These are phyloP conservation scores for Zosterops lateralis DNA, from an alignment of 2,113 vertebrate species.

Conservation along the genomic window DNA sequence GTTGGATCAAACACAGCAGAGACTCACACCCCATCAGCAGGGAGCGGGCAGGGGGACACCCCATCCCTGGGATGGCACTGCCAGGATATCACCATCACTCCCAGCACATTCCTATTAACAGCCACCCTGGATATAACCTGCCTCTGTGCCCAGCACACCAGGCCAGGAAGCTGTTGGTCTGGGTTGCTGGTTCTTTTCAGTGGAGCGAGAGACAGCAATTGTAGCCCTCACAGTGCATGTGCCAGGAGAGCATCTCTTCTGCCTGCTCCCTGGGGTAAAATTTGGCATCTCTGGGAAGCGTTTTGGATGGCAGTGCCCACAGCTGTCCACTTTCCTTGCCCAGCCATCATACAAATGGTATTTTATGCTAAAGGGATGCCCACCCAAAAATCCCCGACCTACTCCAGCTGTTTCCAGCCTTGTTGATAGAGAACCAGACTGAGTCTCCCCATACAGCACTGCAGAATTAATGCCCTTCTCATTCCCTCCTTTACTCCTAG, in stretches of 20 bases:
- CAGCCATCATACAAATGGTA: neutral
- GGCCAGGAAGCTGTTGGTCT: rapidly evolving
- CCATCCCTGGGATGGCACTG: rapidly evolving
- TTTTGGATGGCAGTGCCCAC: neutral
- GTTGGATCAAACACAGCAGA: rapidly evolving
- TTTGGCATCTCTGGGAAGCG: neutral
- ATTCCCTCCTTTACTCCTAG: neutral
- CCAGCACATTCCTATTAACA: neutral
- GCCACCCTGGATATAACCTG: neutral
- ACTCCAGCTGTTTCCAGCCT: neutral
- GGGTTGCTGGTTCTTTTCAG: neutral
- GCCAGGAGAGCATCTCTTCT: neutral
- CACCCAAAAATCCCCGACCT: neutral
- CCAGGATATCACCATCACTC: neutral
- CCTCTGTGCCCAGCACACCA: neutral
- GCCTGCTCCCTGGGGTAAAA: neutral
- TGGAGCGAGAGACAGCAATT: neutral
- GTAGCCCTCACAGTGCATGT: neutral
- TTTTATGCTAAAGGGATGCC: neutral
- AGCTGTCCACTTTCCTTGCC: neutral
- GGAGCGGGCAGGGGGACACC: rapidly evolving
- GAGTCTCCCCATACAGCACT: rapidly evolving
- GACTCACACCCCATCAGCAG: rapidly evolving
- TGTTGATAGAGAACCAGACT: neutral
- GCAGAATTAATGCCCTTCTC: neutral